Percentiles rank a stretch among this genome's conserved stretches.
Conservation (phyloP, 2,888 invertebrate species). For the Nymphalis urticae region DNA sequence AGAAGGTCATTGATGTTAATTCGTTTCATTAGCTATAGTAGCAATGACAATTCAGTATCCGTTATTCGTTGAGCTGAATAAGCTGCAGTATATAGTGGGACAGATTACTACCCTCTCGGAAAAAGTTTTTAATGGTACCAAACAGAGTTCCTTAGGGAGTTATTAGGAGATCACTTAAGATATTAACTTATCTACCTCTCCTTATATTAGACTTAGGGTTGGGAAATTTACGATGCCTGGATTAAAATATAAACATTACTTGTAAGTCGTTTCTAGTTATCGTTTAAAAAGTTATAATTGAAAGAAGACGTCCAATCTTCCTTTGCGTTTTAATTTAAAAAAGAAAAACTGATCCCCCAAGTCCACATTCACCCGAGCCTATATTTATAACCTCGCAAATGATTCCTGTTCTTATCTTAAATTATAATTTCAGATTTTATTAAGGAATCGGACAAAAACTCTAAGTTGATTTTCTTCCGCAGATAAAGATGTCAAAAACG, state of each 20-base stretch:
- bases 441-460: conserved; percentile 39
- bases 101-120: no score
- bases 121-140: no score
- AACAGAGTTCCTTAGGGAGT: no score
- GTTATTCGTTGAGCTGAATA: neutral
- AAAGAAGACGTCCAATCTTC: no score
- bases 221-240: no score
- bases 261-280: neutral
- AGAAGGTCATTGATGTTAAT: conserved; percentile 39
- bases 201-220: no score
- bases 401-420: conserved; percentile 29
- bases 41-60: conserved; percentile 10
- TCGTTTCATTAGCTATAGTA: conserved; percentile 27
- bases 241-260: no score
- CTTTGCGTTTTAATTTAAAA: neutral
- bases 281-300: neutral
- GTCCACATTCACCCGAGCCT: neutral
- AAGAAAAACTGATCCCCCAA: neutral
- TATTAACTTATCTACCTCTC: no score
- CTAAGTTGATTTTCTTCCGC: conserved; percentile 40
- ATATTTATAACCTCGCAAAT: conserved; percentile 9
- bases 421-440: conserved; percentile 46
- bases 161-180: no score
- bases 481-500: conserved; percentile 45
- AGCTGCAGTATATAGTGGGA: no score